These are phyloP conservation scores for Amiota mariae DNA, from an alignment of 2,888 invertebrate species.

Conservation along the genomic window DNA sequence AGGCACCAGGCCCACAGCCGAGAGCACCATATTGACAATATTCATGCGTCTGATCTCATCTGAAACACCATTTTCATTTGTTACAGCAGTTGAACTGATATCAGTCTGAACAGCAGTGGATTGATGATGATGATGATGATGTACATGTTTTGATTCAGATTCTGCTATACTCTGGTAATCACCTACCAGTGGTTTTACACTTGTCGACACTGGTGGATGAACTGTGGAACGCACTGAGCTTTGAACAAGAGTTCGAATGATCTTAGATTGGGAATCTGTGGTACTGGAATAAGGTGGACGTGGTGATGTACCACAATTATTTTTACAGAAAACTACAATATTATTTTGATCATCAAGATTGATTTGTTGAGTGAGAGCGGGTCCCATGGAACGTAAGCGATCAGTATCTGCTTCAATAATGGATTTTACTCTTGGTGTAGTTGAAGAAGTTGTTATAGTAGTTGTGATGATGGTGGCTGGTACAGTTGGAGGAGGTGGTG, in stretches of 20 bases:
- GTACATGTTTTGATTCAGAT: constrained; percentile 34
- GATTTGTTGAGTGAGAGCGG: constrained; percentile 62
- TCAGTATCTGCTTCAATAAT: constrained; percentile 65
- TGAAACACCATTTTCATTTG: constrained; percentile 75
- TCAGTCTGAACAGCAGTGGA: constrained; percentile 46
- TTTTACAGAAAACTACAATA: constrained; percentile 71
- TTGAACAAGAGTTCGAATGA: constrained; percentile 75
- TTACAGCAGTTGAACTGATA: constrained; percentile 59
- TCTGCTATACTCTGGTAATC: constrained; percentile 51
- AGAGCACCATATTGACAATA: constrained; percentile 78
- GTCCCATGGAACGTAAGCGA: constrained; percentile 61
- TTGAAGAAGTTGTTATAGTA: constrained; percentile 1
- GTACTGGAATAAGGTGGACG: constrained; percentile 62
- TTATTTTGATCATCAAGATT: constrained; percentile 69
- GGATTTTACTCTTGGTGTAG: constrained; percentile 29
- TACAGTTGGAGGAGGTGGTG: constrained; percentile 24
- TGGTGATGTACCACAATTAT: constrained; percentile 54
- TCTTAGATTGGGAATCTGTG: constrained; percentile 74
- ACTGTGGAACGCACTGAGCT: constrained; percentile 73
- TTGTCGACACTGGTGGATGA: constrained; percentile 58
- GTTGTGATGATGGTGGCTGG: constrained; percentile 28
- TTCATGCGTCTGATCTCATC: constrained; percentile 78
- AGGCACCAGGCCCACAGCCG: constrained; percentile 78
- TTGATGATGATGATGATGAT: constrained; percentile 19
- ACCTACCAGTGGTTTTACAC: constrained; percentile 15